Evolutionary conservation across 2,888 invertebrate species (phyloP).

Genomic region (Malthinus seriepunctatus): DNA sequence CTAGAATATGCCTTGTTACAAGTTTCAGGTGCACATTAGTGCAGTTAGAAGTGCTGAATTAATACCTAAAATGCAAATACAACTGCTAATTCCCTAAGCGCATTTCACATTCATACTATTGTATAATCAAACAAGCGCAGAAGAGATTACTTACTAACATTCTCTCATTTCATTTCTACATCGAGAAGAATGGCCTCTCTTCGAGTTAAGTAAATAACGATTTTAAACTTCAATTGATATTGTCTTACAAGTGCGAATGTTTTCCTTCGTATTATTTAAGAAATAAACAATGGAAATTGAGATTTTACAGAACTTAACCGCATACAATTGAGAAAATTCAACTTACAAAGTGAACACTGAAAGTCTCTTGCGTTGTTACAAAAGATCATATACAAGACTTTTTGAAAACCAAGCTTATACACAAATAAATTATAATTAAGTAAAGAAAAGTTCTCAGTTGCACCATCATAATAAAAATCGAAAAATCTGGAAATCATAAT

Average conservation of each 20-base stretch:
- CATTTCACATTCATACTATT: constrained; percentile 12
- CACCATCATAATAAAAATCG: too few relatives aligned
- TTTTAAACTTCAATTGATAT: neutral
- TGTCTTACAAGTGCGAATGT: too few relatives aligned
- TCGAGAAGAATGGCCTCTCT: constrained; percentile 2
- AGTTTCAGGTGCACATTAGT: constrained; percentile 10
- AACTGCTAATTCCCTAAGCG: constrained; percentile 13
- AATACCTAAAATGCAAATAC: constrained; percentile 18
- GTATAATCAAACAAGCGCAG: constrained; percentile 14
- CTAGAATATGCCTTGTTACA: neutral
- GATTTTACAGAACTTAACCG: too few relatives aligned
- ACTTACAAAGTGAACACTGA: too few relatives aligned
- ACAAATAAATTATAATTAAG: too few relatives aligned
- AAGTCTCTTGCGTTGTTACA: too few relatives aligned
- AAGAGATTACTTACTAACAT: constrained; percentile 17
- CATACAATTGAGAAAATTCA: too few relatives aligned
- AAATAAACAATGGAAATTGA: constrained; percentile 6
- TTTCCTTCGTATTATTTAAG: too few relatives aligned
- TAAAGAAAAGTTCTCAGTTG: too few relatives aligned
- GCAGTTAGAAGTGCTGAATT: constrained; percentile 7
- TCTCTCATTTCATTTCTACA: constrained; percentile 8
- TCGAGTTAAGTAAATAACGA: constrained; percentile 1
- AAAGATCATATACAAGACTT: too few relatives aligned
- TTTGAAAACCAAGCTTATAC: too few relatives aligned
- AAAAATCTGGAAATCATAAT: too few relatives aligned